phyloP scores from a whole-genome alignment of 2,888 invertebrate species.

The Pyrrhosoma nymphula region DNA sequence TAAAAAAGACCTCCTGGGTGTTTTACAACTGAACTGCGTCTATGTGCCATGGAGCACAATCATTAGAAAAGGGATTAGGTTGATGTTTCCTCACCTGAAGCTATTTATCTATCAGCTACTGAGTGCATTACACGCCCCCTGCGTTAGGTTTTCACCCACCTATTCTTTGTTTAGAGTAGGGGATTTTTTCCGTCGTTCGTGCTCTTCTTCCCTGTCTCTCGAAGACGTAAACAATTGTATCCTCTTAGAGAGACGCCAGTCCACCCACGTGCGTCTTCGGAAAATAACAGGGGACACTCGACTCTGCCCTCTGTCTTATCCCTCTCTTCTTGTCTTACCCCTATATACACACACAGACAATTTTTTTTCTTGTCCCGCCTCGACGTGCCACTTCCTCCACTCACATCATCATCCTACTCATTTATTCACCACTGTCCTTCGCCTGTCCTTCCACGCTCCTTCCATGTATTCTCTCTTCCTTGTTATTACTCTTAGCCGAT shows the following conservation, averaged over 20 bases:
- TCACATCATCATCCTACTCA: neutral
- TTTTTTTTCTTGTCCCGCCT: too few relatives aligned
- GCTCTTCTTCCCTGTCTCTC: neutral
- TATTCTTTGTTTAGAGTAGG: neutral
- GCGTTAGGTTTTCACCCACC: neutral
- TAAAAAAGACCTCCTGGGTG: too few relatives aligned
- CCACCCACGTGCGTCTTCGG: neutral
- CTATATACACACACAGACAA: too few relatives aligned
- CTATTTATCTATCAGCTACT: too few relatives aligned
- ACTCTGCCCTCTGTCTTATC: neutral
- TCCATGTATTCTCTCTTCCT: too few relatives aligned
- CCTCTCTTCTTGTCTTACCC: too few relatives aligned
- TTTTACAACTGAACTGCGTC: too few relatives aligned
- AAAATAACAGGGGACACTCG: neutral
- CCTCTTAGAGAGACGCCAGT: neutral
- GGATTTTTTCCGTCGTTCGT: neutral
- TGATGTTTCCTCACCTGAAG: too few relatives aligned
- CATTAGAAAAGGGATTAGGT: too few relatives aligned
- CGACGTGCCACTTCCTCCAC: neutral
- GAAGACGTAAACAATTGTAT: neutral
- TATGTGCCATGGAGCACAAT: too few relatives aligned
- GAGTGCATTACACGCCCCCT: neutral
- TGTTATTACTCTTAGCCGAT: too few relatives aligned
- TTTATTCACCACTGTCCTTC: neutral
- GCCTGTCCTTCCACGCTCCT: neutral